Evolutionary conservation across 2,888 invertebrate genomes (phyloP).

Genomic region (Stenotaenia linearis): DNA sequence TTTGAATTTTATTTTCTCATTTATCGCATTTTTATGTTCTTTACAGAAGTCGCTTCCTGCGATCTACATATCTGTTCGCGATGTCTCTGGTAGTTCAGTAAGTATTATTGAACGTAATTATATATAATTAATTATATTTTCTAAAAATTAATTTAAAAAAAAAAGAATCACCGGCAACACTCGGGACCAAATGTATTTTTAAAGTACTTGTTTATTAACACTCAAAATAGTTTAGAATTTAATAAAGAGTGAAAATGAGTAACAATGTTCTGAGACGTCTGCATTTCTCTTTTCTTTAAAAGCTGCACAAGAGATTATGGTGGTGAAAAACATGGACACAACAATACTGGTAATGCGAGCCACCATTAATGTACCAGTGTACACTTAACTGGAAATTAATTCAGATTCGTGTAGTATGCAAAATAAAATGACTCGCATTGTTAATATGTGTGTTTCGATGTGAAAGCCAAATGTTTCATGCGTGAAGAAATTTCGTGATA

Average conservation of each 20-base stretch:
- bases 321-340: neutral
- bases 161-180: neutral
- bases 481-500: neutral
- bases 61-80: constrained; percentile 58
- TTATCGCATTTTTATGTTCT: no score
- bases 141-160: neutral
- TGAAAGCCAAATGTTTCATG: neutral
- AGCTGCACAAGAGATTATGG: neutral
- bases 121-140: neutral
- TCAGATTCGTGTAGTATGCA: neutral
- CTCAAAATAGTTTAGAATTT: no score
- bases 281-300: neutral
- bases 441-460: neutral
- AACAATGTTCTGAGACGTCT: neutral
- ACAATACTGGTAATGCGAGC: neutral
- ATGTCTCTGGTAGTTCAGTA: constrained; percentile 38
- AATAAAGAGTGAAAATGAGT: no score
- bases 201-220: no score
- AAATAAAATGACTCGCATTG: neutral
- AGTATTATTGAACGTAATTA: no score
- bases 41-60: constrained; percentile 61
- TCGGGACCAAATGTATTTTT: neutral
- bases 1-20: no score
- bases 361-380: neutral
- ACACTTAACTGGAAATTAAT: neutral